A percentile compares a stretch with the other conserved stretches of the same genome.
Evolutionary conservation across 2,797 vertebrate species (phyloP).

Genomic region (Lacerta viridis): DNA sequence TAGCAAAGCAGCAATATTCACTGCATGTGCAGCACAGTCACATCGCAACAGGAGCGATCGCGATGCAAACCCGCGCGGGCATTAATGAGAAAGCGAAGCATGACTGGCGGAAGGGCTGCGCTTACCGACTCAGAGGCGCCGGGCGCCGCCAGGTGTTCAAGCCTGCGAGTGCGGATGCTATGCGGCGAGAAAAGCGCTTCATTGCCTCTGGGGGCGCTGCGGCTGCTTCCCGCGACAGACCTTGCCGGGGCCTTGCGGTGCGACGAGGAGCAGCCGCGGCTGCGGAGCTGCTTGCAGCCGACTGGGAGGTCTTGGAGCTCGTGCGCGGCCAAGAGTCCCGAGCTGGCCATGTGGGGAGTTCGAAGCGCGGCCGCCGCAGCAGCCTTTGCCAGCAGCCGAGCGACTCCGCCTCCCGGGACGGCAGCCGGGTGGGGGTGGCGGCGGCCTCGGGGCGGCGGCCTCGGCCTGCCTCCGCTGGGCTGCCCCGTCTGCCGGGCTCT

Average conservation of each 20-base stretch:
- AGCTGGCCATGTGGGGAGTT: slow-evolving; percentile 15
- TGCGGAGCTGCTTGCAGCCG: no score
- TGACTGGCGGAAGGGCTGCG: no score
- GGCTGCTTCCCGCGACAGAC: rapidly evolving
- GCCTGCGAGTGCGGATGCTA: not conserved
- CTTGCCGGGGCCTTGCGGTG: rapidly evolving
- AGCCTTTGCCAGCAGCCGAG: not conserved
- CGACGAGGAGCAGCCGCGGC: no score
- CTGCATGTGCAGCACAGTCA: no score
- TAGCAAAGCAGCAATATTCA: no score
- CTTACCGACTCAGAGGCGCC: no score
- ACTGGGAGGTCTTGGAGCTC: no score
- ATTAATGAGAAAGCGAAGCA: no score
- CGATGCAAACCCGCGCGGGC: no score
- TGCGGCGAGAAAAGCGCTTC: rapidly evolving
- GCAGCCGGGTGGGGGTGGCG: rapidly evolving
- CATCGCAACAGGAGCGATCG: no score
- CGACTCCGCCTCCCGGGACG: not conserved
- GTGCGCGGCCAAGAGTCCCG: not conserved
- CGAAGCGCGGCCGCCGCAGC: rapidly evolving
- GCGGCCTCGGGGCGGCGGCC: rapidly evolving
- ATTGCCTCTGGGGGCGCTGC: not conserved
- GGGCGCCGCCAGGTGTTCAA: no score
- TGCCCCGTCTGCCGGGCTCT: slow-evolving; percentile 25
- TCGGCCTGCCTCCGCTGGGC: not conserved